Evolutionary conservation across 2,113 vertebrate genomes (phyloP).

Genomic region (Bubo blakistoni): DNA sequence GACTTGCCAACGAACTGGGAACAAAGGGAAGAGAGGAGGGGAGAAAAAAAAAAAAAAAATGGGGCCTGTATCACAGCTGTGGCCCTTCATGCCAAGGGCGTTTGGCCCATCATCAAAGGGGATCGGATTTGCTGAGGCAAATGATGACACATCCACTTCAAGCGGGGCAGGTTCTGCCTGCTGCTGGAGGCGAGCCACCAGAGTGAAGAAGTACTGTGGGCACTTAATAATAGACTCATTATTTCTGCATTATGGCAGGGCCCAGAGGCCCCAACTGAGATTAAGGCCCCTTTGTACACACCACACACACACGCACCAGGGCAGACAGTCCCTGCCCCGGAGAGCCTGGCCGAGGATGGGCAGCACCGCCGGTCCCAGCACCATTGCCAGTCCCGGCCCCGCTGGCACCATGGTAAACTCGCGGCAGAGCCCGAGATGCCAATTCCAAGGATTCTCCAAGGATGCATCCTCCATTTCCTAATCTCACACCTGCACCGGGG

Average conservation of each 20-base stretch:
- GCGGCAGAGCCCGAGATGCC: not conserved
- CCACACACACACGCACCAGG: not conserved
- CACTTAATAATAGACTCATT: constrained; percentile 64
- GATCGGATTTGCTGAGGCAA: constrained; percentile 57
- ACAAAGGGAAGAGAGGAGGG: constrained; percentile 25
- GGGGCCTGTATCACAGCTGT: constrained; percentile 50
- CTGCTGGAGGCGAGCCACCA: constrained; percentile 49
- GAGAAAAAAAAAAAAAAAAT: not conserved
- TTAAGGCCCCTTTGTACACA: constrained; percentile 47
- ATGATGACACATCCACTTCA: constrained; percentile 61
- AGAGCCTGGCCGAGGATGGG: not conserved
- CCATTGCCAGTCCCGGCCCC: not conserved
- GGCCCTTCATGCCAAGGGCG: constrained; percentile 57
- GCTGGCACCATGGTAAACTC: not conserved
- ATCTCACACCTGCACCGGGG: not conserved
- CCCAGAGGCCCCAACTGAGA: constrained; percentile 55
- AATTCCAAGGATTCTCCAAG: not conserved
- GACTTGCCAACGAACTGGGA: not conserved
- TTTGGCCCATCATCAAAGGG: constrained; percentile 65
- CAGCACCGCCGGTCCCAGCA: not conserved
- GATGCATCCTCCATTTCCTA: not conserved
- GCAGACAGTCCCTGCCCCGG: not conserved
- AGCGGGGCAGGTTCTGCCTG: constrained; percentile 63
- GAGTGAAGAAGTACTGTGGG: constrained; percentile 56
- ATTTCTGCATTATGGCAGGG: constrained; percentile 62